Conservation (phyloP, 2,888 invertebrate genomes). For the Electrophaes corylata region DNA sequence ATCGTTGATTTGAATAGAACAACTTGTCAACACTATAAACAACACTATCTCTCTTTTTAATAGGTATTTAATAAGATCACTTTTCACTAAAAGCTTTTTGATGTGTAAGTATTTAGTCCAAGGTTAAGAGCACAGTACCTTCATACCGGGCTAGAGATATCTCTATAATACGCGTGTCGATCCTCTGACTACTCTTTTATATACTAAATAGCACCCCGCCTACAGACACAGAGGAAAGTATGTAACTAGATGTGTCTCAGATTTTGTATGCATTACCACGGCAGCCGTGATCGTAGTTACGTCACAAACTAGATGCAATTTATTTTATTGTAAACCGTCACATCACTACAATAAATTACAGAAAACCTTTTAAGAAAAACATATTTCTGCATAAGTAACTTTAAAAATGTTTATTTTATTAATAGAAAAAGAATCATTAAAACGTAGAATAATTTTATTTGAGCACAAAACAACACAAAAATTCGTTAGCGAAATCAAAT, state of each 20-base stretch:
- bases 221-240: conserved; percentile 62
- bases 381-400: too few relatives aligned
- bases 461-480: too few relatives aligned
- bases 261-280: conserved; percentile 36
- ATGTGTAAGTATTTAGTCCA: conserved; percentile 26
- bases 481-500: too few relatives aligned
- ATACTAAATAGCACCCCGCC: conserved; percentile 71
- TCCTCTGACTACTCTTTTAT: conserved; percentile 65
- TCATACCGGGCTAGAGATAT: conserved; percentile 67
- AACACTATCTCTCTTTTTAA: not conserved
- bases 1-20: conserved; percentile 23
- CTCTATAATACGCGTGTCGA: conserved; percentile 61
- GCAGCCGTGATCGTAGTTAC: conserved; percentile 16
- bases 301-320: conserved; percentile 20
- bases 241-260: conserved; percentile 58
- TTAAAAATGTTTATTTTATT: not conserved
- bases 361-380: not conserved
- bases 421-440: not conserved
- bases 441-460: too few relatives aligned
- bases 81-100: conserved; percentile 25
- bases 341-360: not conserved
- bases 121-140: conserved; percentile 59
- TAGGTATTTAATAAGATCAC: conserved; percentile 15
- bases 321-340: conserved; percentile 11
- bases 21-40: conserved; percentile 18